A percentile compares a stretch with the other conserved stretches of the same genome.
Conservation (phyloP, 2,888 invertebrate genomes). For the Eueremaeus valkanovi region DNA sequence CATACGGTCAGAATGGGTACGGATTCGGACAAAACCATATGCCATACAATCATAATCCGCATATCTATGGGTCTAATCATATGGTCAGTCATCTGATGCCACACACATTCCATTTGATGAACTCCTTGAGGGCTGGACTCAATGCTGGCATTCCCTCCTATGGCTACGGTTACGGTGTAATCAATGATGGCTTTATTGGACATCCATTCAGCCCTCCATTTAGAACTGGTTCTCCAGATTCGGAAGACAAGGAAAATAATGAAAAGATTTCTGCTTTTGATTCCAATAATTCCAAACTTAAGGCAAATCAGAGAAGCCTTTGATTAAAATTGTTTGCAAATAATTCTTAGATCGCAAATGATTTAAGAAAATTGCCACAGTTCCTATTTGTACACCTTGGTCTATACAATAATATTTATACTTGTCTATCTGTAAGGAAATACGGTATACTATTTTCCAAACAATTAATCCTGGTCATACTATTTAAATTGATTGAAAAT, state of each 20-base stretch:
- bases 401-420: background rate
- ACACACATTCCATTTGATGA: background rate
- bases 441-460: too few species aligned
- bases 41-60: background rate
- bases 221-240: slow-evolving; percentile 8
- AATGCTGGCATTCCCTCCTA: slow-evolving; percentile 18
- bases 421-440: too few species aligned
- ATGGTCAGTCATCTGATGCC: slow-evolving; percentile 30
- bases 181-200: background rate
- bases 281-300: background rate
- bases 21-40: background rate
- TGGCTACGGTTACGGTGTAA: slow-evolving; percentile 15
- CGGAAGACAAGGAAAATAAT: background rate
- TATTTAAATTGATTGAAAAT: too few species aligned
- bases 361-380: too few species aligned
- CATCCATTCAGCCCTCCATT: background rate
- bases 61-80: background rate
- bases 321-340: background rate
- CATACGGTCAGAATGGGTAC: background rate
- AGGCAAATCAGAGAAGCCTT: background rate
- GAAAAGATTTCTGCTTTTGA: background rate
- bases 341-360: too few species aligned
- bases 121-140: background rate
- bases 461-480: too few species aligned
- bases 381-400: too few species aligned